Percentiles rank a stretch among this genome's conserved stretches.
Conservation (phyloP, 2,797 vertebrate genomes). For the Artibeus jamaicensis region DNA sequence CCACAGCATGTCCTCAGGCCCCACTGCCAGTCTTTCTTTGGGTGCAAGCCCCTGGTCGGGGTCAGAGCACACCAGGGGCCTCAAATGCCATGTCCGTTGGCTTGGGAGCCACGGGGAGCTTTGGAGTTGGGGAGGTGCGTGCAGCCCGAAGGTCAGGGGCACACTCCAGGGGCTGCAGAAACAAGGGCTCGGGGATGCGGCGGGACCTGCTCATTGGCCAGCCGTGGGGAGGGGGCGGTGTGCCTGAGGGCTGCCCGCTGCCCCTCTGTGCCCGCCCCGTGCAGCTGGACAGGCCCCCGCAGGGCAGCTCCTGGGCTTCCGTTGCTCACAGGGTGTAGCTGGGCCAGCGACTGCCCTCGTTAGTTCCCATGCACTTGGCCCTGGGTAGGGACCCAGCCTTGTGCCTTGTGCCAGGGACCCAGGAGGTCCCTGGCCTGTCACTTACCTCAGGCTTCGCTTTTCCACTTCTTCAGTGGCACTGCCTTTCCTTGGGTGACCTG, state of each 20-base stretch:
- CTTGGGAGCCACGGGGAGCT: not conserved
- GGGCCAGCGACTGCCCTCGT: not conserved
- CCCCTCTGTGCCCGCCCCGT: not conserved
- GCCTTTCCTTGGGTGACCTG: not conserved
- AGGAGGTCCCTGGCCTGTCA: not conserved
- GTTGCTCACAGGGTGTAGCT: accelerated
- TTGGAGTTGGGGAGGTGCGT: not conserved
- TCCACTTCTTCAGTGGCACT: too few relatives aligned
- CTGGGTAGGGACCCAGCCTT: not conserved
- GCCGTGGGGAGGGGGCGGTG: too few relatives aligned
- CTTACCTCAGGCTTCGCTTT: not conserved
- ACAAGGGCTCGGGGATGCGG: accelerated
- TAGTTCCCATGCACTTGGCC: accelerated
- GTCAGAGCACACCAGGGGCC: accelerated
- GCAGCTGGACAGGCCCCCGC: accelerated
- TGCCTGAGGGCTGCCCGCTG: accelerated
- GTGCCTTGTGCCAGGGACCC: too few relatives aligned
- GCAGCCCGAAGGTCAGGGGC: not conserved
- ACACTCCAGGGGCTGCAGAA: not conserved
- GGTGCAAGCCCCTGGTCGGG: not conserved
- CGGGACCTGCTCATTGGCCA: accelerated
- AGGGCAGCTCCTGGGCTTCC: not conserved
- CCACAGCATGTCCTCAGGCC: not conserved
- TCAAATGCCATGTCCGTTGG: not conserved
- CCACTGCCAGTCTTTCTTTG: not conserved